Conservation (phyloP, 1,140 invertebrate genomes). For the Dermatophagoides farinae region DNA sequence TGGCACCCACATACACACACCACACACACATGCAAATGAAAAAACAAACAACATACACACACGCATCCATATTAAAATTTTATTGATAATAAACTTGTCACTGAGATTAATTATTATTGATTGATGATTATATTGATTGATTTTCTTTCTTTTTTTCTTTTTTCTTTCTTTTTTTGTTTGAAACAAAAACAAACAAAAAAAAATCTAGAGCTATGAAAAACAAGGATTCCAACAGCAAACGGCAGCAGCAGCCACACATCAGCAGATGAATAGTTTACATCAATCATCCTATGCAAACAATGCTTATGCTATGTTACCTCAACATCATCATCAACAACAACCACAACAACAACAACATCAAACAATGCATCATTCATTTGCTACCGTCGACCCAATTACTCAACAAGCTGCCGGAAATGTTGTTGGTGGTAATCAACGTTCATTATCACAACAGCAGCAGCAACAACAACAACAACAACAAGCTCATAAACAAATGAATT, state of each 20-base stretch:
- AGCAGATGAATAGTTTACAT: too few relatives aligned
- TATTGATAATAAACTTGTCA: neutral
- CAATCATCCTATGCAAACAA: neutral
- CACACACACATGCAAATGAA: too few relatives aligned
- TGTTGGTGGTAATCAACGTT: too few relatives aligned
- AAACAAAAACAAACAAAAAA: too few relatives aligned
- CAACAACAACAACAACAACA: too few relatives aligned
- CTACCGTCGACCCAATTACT: neutral
- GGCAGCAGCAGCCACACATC: neutral
- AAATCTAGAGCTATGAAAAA: slow-evolving; percentile 9
- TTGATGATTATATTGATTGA: neutral
- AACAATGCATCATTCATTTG: neutral
- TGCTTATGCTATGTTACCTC: neutral
- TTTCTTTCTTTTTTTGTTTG: neutral
- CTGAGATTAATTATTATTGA: too few relatives aligned
- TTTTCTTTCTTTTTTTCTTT: neutral
- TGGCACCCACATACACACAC: neutral
- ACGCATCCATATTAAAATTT: neutral
- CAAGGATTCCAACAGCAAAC: slow-evolving; percentile 1
- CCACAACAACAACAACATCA: slow-evolving; percentile 1
- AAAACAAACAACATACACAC: too few relatives aligned
- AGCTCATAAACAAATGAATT: too few relatives aligned
- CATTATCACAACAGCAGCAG: too few relatives aligned
- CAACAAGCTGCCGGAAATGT: neutral
- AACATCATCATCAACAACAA: neutral